phyloP scores from a whole-genome alignment of 1,140 invertebrate genomes.

The Plodia interpunctella region DNA sequence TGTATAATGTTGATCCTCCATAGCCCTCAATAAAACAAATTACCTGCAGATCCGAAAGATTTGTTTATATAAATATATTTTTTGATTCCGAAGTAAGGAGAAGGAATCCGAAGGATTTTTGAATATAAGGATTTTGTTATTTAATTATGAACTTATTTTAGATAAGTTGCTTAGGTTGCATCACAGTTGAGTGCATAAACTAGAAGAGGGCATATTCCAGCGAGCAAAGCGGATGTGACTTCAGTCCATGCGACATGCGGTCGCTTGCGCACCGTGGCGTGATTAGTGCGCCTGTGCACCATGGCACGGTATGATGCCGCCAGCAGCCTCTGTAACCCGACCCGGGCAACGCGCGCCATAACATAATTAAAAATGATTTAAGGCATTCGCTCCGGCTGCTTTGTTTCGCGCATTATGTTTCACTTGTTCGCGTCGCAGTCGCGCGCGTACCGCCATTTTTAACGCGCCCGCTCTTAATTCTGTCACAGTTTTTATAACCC shows the following conservation, averaged over 20 bases:
- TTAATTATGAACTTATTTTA: neutral
- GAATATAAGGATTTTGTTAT: too few species aligned
- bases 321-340: slow-evolving; percentile 47
- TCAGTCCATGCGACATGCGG: neutral
- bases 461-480: slow-evolving; percentile 72
- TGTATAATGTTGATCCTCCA: too few species aligned
- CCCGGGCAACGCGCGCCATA: slow-evolving; percentile 57
- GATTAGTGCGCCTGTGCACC: slow-evolving; percentile 33
- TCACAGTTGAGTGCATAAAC: neutral
- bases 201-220: neutral
- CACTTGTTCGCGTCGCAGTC: slow-evolving; percentile 69
- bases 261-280: slow-evolving; percentile 20
- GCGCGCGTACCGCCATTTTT: slow-evolving; percentile 53
- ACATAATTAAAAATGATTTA: slow-evolving; percentile 77
- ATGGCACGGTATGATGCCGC: slow-evolving; percentile 19
- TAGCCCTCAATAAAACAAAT: too few species aligned
- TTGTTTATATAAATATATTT: too few species aligned
- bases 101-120: too few species aligned
- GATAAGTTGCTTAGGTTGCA: neutral
- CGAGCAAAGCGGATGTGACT: slow-evolving; percentile 8
- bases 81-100: too few species aligned
- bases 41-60: too few species aligned
- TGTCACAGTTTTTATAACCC: slow-evolving; percentile 74
- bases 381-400: slow-evolving; percentile 75
- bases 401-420: slow-evolving; percentile 76